Base-by-base conservation (phyloP, 2,888 invertebrate genomes). In the Heptascelio sp. region DNA sequence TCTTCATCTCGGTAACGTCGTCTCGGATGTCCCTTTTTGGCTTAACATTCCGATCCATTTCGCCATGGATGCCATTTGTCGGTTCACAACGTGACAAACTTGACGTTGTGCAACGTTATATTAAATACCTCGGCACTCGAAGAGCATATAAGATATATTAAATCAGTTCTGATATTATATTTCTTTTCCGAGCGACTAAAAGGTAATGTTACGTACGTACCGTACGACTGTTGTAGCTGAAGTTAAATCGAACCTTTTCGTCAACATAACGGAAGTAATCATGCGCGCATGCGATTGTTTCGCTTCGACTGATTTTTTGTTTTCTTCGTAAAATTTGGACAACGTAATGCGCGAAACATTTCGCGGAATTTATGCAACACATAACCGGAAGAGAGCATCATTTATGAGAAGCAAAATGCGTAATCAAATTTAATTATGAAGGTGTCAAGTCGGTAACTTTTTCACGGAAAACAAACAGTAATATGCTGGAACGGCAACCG, bases 1-100 rank as follows among this genome's bases (percentile, higher is more conserved):
- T 85, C 83, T 73, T 87, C 85, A 86, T 84, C 84, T 80, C 79
- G 75, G 80, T 80, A 75, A 76, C 79, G 67, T 81, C 80, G 84
- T 84, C 80, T 84, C 81, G 49, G 67, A 78, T 81, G 84, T 84
- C 84, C 84, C 84, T 79, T 72, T 76, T 73, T 73, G 80, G 78
- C 67, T 72, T 72, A 71, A 82, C 80, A 86, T 86, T 84, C 82
- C 86, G 72, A 77, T 72, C 84, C 62, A 84, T 83, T 86, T 84
- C 82, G 84, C 80, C 73, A 84, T 71, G 78, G 80, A 80, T 85
- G 83, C 73, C 83, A 85, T 72, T 73, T 70, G 77, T 83, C 62
- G 71, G 75, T 79, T 79, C 76, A 57, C 78, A 60, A 55, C 76
- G 76, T 60, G 77, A 81, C 84, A 75, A 84, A 79, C 81, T 79